These are phyloP conservation scores for Casuarius casuarius DNA, from an alignment of 2,113 vertebrate species.

Conservation along the genomic window DNA sequence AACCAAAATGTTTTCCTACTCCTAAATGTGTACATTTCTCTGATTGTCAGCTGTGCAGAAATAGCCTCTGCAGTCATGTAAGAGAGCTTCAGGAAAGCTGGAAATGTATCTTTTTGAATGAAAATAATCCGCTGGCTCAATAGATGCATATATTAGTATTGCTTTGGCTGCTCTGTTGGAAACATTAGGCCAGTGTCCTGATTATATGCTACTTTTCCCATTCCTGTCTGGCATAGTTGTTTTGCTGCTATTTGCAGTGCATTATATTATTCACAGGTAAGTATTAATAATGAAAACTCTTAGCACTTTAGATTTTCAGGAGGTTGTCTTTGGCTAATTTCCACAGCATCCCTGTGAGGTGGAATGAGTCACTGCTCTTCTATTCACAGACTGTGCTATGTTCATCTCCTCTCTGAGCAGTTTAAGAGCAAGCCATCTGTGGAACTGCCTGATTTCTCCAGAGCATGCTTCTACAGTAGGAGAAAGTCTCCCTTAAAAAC, in stretches of 20 bases:
- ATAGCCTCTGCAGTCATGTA: neutral
- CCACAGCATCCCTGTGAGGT: neutral
- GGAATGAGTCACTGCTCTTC: neutral
- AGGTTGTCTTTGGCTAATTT: neutral
- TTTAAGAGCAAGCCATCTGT: neutral
- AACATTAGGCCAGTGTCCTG: neutral
- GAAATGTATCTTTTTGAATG: constrained; percentile 8
- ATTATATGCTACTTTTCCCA: neutral
- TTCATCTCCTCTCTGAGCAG: neutral
- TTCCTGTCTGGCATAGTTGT: neutral
- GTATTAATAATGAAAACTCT: neutral
- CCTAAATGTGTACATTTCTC: neutral
- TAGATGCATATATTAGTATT: neutral
- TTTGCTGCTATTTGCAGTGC: neutral
- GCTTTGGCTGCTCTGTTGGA: neutral
- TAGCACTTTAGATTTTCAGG: neutral
- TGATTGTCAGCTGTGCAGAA: neutral
- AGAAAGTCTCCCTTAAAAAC: neutral
- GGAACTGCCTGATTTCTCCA: neutral
- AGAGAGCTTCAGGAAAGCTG: neutral
- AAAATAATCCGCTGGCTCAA: constrained; percentile 11
- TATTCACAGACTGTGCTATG: neutral
- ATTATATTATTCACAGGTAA: neutral
- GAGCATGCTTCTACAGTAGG: neutral
- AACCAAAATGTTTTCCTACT: neutral